These are phyloP conservation scores for Stichodactyla mertensii DNA, from an alignment of 64 coral and sea anemone genomes.

Conservation along the genomic window DNA sequence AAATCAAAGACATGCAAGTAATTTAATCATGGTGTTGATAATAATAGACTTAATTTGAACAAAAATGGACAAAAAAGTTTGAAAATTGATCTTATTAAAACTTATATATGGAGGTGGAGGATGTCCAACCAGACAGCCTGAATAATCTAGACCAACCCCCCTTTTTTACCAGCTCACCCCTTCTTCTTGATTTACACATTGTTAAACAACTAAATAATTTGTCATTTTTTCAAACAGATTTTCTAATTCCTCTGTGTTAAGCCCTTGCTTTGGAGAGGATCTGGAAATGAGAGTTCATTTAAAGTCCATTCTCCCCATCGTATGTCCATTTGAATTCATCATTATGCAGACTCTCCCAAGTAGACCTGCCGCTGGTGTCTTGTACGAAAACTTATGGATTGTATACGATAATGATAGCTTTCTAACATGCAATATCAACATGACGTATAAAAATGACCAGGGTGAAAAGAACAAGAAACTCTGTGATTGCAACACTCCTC, in stretches of 20 bases:
- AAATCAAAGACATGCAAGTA: no score
- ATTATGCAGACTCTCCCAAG: conserved; percentile 3
- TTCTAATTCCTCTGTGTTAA: neutral
- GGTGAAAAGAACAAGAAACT: neutral
- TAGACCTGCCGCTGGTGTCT: neutral
- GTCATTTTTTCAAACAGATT: neutral
- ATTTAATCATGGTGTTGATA: no score
- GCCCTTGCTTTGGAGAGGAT: neutral
- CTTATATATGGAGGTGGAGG: no score
- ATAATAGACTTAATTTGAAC: no score
- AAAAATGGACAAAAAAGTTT: no score
- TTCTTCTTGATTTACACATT: no score
- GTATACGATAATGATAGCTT: neutral
- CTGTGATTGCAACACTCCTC: neutral
- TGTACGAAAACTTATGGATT: conserved; percentile 21
- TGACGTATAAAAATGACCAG: neutral
- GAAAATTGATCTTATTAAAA: no score
- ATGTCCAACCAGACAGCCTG: no score
- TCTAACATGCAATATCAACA: neutral
- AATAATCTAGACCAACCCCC: no score
- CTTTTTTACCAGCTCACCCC: no score
- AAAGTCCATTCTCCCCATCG: neutral
- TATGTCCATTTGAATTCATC: conserved; percentile 6
- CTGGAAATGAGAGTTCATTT: conserved; percentile 16
- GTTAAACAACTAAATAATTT: neutral